Evolutionary conservation across 2,113 vertebrate genomes (phyloP), one percentile per base, ranked within the genome.

Genomic region (Paramormyrops kingsleyae): DNA sequence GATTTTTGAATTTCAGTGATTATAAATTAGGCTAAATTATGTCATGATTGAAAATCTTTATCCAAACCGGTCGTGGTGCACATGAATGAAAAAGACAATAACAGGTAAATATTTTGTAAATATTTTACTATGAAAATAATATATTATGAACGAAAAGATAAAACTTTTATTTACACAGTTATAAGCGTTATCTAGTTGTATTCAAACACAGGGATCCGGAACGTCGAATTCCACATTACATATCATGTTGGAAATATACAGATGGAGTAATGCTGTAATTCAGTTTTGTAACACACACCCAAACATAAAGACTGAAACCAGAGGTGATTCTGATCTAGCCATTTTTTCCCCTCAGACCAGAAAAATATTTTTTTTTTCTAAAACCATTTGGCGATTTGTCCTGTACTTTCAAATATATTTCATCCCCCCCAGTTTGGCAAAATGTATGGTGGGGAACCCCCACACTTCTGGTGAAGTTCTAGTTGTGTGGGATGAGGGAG

Each of bases 1-100:
- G 21, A 13, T n/a, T 27, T 24, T 24, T n/a, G 44, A 47, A 47
- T 85, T 85, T 19, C 12, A 49, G 21, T 86, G 12, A 24, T 27
- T 49, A n/a, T 85, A 13, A 24, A 70, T 70, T 13, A 70, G n/a
- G 44, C 2, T 84, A 47, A 47, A 84, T 39, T 13, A 17, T 24
- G 9, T 44, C 21, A 85, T 46, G 83, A 31, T 27, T 86, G 2
- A 31, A 85, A 50, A n/a, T 47, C 4, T 49, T 49, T 4, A 92
- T 94, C 93, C 90, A 93, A 93, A 95, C 93, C 44, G 35, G 24
- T 89, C 49, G 89, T 50, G 21, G 39, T 85, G 77, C 39, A 91
- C 89, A 88, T 83, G 94, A 95, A 95, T 96, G 84, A 70, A 93
- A 77, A 92, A 91, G 90, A 88, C 83, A 91, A 93, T 90, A 92